A percentile compares a stretch with the other conserved stretches of the same genome.
These are phyloP conservation scores for Saccostrea echinata DNA, from an alignment of 1,140 invertebrate species.

Conservation along the genomic window DNA sequence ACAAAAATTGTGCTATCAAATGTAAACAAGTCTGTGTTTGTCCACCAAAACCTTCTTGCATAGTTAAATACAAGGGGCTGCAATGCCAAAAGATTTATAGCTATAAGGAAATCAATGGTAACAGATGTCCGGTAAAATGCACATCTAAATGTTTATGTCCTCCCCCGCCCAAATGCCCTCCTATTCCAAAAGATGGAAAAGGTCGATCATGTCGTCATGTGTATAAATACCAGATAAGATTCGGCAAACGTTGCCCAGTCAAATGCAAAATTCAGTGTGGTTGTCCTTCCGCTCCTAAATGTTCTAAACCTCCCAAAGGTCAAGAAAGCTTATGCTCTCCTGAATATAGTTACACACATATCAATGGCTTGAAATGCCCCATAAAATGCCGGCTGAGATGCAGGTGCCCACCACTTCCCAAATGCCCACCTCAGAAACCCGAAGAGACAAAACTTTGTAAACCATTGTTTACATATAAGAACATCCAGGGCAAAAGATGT, in stretches of 20 bases:
- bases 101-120: slow-evolving; percentile 20
- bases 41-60: slow-evolving; percentile 22
- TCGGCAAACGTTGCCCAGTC: slow-evolving; percentile 14
- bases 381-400: neutral
- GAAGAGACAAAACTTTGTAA: slow-evolving; percentile 5
- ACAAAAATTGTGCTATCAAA: slow-evolving; percentile 8
- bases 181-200: neutral
- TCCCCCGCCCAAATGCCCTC: slow-evolving; percentile 10
- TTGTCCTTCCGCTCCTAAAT: neutral
- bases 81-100: neutral
- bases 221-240: slow-evolving; percentile 2
- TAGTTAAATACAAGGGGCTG: neutral
- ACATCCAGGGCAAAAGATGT: slow-evolving; percentile 7
- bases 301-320: neutral
- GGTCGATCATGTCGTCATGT: slow-evolving; percentile 2
- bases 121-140: slow-evolving; percentile 19
- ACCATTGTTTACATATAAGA: slow-evolving; percentile 19
- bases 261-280: slow-evolving; percentile 1
- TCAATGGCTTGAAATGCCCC: slow-evolving; percentile 2
- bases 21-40: slow-evolving; percentile 8
- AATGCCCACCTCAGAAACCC: slow-evolving; percentile 4
- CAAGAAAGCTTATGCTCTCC: slow-evolving; percentile 5
- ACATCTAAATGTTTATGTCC: slow-evolving; percentile 16
- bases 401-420: slow-evolving; percentile 18
- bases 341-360: neutral